Evolutionary conservation across 2,113 vertebrate species (phyloP).

Genomic region (Hyaena hyaena): DNA sequence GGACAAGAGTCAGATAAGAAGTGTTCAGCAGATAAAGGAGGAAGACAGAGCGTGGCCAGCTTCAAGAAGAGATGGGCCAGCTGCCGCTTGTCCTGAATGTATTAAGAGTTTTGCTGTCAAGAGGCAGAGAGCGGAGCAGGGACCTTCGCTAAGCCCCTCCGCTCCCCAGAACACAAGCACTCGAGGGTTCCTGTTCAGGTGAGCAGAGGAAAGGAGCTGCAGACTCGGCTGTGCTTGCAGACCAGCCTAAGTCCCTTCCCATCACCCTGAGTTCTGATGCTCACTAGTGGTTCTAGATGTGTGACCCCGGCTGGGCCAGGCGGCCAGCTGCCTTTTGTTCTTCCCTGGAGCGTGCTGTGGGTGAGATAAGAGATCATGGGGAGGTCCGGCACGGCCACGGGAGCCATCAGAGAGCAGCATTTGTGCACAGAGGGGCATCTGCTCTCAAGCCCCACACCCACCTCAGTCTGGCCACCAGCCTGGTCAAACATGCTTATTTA

Average conservation of each 20-base stretch:
- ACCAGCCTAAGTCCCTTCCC: background rate
- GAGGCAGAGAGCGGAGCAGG: background rate
- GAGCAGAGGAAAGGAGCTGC: background rate
- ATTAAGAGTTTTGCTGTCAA: background rate
- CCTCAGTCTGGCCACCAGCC: background rate
- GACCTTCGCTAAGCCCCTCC: too few relatives aligned
- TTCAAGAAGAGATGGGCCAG: background rate
- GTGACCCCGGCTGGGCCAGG: background rate
- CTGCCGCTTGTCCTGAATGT: accelerated
- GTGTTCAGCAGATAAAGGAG: background rate
- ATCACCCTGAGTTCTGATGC: background rate
- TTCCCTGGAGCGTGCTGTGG: background rate
- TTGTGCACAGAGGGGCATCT: background rate
- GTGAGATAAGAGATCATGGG: background rate
- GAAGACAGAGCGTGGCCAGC: background rate
- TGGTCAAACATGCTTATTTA: too few relatives aligned
- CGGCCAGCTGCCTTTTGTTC: background rate
- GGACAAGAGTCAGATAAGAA: background rate
- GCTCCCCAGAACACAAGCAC: background rate
- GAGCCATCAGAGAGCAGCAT: background rate
- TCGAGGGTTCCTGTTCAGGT: background rate
- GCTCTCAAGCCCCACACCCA: background rate
- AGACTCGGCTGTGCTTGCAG: background rate
- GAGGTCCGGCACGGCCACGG: background rate
- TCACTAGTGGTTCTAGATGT: background rate